phyloP scores from a whole-genome alignment of 2,888 invertebrate genomes.

The Pseudolycoriella hygida region DNA sequence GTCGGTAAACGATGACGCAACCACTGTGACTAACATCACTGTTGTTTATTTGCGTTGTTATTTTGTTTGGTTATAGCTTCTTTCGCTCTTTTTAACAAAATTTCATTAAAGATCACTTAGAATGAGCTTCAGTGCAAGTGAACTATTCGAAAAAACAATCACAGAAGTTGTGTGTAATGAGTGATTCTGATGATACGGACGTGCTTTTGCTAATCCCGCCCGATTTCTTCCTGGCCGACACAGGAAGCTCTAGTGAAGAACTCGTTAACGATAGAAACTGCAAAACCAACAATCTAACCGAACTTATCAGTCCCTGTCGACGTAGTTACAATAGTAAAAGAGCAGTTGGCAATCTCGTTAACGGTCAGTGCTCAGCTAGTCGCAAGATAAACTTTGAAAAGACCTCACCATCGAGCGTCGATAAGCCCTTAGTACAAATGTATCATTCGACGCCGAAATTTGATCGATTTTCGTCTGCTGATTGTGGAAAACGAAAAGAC shows the following conservation, averaged over 20 bases:
- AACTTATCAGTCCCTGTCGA: too few relatives aligned
- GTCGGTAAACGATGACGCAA: too few relatives aligned
- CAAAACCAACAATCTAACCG: too few relatives aligned
- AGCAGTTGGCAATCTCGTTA: neutral
- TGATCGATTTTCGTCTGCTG: neutral
- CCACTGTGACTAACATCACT: too few relatives aligned
- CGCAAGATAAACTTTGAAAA: neutral
- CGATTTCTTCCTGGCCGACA: constrained; percentile 43
- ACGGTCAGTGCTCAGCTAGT: too few relatives aligned
- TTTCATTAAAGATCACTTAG: too few relatives aligned
- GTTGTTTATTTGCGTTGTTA: too few relatives aligned
- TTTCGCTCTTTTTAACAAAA: too few relatives aligned
- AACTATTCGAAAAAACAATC: too few relatives aligned
- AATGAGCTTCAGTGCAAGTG: too few relatives aligned
- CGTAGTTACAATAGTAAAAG: neutral
- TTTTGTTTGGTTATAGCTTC: too few relatives aligned
- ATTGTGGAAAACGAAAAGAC: neutral
- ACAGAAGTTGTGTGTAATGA: constrained; percentile 30
- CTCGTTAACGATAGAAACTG: too few relatives aligned
- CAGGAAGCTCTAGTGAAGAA: neutral
- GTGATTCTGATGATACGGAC: constrained; percentile 68
- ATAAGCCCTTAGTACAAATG: neutral
- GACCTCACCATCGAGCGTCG: neutral
- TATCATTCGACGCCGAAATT: constrained; percentile 1
- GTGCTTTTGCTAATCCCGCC: constrained; percentile 63